phyloP scores from a whole-genome alignment of 2,888 invertebrate genomes.

The Pterostichus niger region DNA sequence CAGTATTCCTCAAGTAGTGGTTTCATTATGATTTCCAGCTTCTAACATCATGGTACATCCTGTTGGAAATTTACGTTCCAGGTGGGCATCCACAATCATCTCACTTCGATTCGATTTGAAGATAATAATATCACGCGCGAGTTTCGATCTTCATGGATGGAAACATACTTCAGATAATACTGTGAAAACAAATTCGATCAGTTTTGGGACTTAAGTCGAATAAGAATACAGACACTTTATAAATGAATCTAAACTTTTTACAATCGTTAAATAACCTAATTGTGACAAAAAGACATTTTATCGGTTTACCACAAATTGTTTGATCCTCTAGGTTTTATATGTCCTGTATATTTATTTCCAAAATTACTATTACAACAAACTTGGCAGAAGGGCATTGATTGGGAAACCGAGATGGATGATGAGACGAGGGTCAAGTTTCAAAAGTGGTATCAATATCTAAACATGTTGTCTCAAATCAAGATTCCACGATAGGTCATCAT shows the following conservation, averaged over 20 bases:
- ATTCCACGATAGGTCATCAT: conserved; percentile 38
- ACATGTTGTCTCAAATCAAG: not conserved
- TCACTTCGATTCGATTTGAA: no score
- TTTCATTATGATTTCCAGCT: no score
- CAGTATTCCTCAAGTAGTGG: no score
- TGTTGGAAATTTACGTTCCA: no score
- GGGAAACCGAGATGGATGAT: conserved; percentile 58
- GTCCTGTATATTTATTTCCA: conserved; percentile 68
- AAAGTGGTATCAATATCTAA: conserved; percentile 63
- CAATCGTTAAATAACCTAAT: not conserved
- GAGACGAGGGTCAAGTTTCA: conserved; percentile 67
- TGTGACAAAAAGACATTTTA: conserved; percentile 44
- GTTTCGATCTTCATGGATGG: no score
- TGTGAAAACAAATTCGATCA: no score
- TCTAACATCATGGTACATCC: no score
- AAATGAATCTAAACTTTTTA: conserved; percentile 18
- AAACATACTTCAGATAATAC: no score
- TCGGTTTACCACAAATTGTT: conserved; percentile 68
- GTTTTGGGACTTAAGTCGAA: conserved; percentile 12
- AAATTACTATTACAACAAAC: conserved; percentile 69
- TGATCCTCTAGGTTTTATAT: conserved; percentile 70
- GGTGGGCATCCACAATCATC: no score
- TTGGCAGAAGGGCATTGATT: conserved; percentile 66
- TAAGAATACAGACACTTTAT: conserved; percentile 15
- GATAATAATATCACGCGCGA: no score